A percentile compares a stretch with the other conserved stretches of the same genome.
Evolutionary conservation across 2,113 vertebrate species (phyloP).

Genomic region (human (Homo sapiens)): DNA sequence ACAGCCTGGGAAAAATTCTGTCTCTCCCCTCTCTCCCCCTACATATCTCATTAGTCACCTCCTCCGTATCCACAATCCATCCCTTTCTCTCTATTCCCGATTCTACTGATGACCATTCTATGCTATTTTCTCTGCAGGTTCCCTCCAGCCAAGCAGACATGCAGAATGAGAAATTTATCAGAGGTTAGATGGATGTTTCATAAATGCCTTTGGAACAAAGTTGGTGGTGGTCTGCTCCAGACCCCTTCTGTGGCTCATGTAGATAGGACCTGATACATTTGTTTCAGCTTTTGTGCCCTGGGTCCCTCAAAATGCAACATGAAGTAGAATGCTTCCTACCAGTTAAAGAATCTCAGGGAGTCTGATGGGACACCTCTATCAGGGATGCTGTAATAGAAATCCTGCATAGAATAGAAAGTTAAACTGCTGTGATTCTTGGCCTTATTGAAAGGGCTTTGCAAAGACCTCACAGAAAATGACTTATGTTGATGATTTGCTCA

Average conservation of each 20-base stretch:
- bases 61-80: background rate
- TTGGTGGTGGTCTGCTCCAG: background rate
- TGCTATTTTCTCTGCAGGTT: background rate
- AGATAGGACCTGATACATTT: background rate
- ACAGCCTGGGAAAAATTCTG: background rate
- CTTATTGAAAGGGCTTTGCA: background rate
- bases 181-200: background rate
- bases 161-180: background rate
- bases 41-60: background rate
- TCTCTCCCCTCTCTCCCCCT: background rate
- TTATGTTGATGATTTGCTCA: background rate
- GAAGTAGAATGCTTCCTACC: background rate
- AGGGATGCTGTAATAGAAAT: background rate
- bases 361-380: background rate
- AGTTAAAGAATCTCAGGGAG: background rate
- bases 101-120: background rate
- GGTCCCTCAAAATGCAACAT: background rate
- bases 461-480: background rate
- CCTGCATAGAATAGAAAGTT: background rate
- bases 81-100: background rate
- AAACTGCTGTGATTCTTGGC: background rate
- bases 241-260: background rate
- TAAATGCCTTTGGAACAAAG: background rate
- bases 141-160: background rate
- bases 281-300: background rate